phyloP scores from a whole-genome alignment of 1,140 invertebrate genomes.

The Polyergus mexicanus region DNA sequence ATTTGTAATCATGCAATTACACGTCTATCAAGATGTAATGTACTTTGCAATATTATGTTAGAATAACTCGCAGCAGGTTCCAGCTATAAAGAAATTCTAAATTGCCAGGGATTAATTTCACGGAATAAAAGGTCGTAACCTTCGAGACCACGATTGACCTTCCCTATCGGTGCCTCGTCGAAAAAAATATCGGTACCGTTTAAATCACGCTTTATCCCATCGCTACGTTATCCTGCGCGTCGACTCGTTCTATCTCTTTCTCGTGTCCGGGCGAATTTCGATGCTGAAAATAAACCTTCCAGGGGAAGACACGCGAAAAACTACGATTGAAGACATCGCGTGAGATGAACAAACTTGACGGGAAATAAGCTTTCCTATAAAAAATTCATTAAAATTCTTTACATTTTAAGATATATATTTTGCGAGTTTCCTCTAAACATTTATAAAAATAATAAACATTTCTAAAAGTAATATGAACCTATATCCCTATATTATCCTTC shows the following conservation, averaged over 20 bases:
- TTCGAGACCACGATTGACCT: slow-evolving; percentile 35
- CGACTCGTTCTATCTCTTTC: slow-evolving; percentile 21
- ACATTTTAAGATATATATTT: background rate
- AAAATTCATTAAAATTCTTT: background rate
- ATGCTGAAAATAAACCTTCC: slow-evolving; percentile 60
- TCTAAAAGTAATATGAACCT: background rate
- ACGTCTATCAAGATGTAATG: background rate
- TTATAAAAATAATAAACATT: background rate
- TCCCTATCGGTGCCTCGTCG: slow-evolving; percentile 18
- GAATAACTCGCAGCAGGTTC: slow-evolving; percentile 13
- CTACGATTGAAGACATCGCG: slow-evolving; percentile 11
- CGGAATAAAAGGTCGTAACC: slow-evolving; percentile 28
- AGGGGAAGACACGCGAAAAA: slow-evolving; percentile 42
- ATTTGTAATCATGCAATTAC: slow-evolving; percentile 11
- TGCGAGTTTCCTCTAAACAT: background rate
- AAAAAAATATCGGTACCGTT: slow-evolving; percentile 46
- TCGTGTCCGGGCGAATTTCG: slow-evolving; percentile 41
- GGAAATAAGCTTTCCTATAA: background rate
- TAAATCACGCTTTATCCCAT: slow-evolving; percentile 43
- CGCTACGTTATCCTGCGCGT: background rate
- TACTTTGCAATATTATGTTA: background rate
- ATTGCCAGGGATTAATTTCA: slow-evolving; percentile 43
- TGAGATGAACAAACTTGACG: background rate
- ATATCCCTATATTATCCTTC: background rate
- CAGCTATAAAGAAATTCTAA: background rate